These are phyloP conservation scores for Phyllostomus discolor DNA, from an alignment of 2,113 vertebrate species.

Conservation along the genomic window DNA sequence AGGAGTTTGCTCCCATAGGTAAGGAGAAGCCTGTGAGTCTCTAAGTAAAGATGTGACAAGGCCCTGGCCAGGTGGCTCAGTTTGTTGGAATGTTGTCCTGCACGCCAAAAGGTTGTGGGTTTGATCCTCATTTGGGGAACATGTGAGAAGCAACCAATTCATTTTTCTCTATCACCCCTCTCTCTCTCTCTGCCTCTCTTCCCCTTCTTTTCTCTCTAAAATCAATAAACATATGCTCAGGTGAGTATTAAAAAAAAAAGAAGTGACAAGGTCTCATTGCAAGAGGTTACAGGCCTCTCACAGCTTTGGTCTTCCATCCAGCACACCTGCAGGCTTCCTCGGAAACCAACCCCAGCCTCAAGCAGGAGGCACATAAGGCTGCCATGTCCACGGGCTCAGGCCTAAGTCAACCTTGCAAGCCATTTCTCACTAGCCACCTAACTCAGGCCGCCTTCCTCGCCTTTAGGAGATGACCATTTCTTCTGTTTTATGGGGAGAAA, in stretches of 20 bases:
- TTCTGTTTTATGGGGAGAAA: neutral
- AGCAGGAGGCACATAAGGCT: neutral
- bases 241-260: neutral
- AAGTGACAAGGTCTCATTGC: neutral
- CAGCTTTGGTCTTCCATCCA: neutral
- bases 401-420: neutral
- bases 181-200: too few species aligned
- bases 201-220: too few species aligned
- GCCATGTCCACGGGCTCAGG: neutral
- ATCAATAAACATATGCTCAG: too few species aligned
- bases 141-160: too few species aligned
- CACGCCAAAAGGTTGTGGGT: too few species aligned
- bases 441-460: neutral
- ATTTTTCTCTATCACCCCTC: too few species aligned
- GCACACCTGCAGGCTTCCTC: neutral
- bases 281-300: neutral
- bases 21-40: neutral
- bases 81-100: too few species aligned
- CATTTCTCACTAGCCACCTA: neutral
- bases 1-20: neutral
- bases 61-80: too few species aligned
- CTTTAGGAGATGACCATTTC: neutral
- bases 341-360: neutral
- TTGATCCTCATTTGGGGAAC: too few species aligned
- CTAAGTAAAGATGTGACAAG: neutral